Evolutionary conservation across 2,888 invertebrate species (phyloP).

Genomic region (Podabrus alpinus): DNA sequence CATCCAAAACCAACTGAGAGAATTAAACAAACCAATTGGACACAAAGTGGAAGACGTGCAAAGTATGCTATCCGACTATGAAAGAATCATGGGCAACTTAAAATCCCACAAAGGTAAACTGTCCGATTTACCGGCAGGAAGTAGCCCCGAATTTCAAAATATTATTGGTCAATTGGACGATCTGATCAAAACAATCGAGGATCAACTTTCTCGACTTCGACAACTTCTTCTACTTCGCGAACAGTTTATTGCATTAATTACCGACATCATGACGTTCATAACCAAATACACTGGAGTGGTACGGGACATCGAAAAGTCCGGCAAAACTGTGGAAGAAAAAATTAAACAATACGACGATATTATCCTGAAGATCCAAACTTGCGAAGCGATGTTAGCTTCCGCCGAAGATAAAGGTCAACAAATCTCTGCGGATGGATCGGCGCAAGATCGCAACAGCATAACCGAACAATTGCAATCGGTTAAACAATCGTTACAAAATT

Average conservation of each 20-base stretch:
- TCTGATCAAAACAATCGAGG: conserved; percentile 81
- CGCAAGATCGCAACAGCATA: conserved; percentile 83
- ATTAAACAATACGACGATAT: conserved; percentile 86
- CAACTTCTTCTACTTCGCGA: conserved; percentile 81
- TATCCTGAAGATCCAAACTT: conserved; percentile 85
- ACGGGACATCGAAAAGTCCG: conserved; percentile 82
- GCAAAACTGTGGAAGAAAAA: conserved; percentile 81
- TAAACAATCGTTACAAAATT: conserved; percentile 79
- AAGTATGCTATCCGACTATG: conserved; percentile 76
- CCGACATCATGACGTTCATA: conserved; percentile 86
- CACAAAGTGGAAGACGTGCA: conserved; percentile 88
- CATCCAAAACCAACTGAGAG: conserved; percentile 82
- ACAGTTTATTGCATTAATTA: conserved; percentile 84
- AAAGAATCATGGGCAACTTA: conserved; percentile 75
- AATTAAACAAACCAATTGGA: conserved; percentile 84
- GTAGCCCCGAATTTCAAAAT: conserved; percentile 77
- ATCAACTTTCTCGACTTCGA: conserved; percentile 80
- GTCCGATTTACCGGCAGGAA: conserved; percentile 75
- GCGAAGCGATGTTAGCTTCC: conserved; percentile 83
- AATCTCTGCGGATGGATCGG: conserved; percentile 87
- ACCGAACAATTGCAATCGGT: conserved; percentile 85
- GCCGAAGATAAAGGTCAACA: conserved; percentile 92
- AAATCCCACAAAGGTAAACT: conserved; percentile 79
- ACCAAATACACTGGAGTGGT: conserved; percentile 85
- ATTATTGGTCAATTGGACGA: conserved; percentile 84